Base-by-base conservation (phyloP, 2,113 vertebrate genomes). In the Rynchops niger region DNA sequence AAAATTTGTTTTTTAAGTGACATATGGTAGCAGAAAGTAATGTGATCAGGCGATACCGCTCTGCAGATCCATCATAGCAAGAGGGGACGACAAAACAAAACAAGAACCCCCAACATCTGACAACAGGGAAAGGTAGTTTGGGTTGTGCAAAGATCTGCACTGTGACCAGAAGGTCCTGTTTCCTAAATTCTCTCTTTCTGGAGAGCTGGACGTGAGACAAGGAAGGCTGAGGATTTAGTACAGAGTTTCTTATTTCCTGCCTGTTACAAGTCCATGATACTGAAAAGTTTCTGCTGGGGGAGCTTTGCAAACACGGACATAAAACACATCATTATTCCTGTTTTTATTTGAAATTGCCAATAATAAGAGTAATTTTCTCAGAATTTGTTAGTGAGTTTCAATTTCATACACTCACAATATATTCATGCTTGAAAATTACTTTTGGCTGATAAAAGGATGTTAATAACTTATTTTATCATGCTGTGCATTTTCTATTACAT, bases 371-470 rank as follows among this genome's bases (percentile, higher is more conserved):
- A 56, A 84, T 90, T 88, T 91, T 69, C 82, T 84, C 62, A 26
- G 77, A 77, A 92, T 74, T 93, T 58, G 53, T 52, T 40, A 77
- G 22, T 34, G 45, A 91, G 63, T 70, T 93, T 93, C 81, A 79
- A 45, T 90, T 85, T 95, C 88, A 71, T 77, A 90, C 92, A 88
- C 50, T 93, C 67, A 90, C 79, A 88, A 88, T 50, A 93, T 79
- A 91, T 91, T 95, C 92, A 93, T 62, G 74, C 86, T 80, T 82
- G 69, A 85, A 94, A 95, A 93, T 95, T 78, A 94, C 73, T 92
- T 95, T 81, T 80, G 85, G 81, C 81, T 90, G 66, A 93, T 94
- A 94, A 91, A 92, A 90, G 26, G 34, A 93, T 63, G 42, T 66
- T 96, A 95, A 96, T 94, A 79, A 50, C 84, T 93, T 85, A 80